Conservation (phyloP, 2,797 vertebrate species). For the Lagodon rhomboides region DNA sequence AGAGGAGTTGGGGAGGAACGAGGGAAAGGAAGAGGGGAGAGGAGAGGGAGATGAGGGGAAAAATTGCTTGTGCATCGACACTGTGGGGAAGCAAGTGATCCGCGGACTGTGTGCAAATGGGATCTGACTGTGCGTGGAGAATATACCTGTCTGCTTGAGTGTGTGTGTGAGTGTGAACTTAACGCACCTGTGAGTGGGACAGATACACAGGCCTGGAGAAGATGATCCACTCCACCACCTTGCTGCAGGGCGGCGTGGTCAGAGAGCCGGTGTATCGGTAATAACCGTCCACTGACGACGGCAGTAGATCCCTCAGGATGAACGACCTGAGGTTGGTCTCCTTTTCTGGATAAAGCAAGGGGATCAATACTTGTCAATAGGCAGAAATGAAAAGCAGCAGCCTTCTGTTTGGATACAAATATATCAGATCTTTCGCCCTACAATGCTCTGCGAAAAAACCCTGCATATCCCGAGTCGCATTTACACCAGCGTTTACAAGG, state of each 20-base stretch:
- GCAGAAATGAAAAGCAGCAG: constrained; percentile 16
- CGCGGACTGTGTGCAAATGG: constrained; percentile 63
- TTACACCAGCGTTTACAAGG: constrained; percentile 43
- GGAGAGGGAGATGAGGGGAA: constrained; percentile 53
- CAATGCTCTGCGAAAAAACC: constrained; percentile 15
- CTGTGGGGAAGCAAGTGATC: constrained; percentile 60
- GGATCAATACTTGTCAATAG: constrained; percentile 51
- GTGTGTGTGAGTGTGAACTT: constrained; percentile 34
- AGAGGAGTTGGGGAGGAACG: constrained; percentile 60
- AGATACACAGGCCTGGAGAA: constrained; percentile 95
- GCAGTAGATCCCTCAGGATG: constrained; percentile 94
- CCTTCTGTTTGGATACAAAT: not conserved
- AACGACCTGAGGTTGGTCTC: constrained; percentile 97
- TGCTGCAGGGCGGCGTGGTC: constrained; percentile 97
- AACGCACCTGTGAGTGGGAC: constrained; percentile 93
- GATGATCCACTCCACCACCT: constrained; percentile 98
- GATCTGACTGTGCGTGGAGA: constrained; percentile 62
- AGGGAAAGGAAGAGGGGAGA: constrained; percentile 36
- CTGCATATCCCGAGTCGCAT: constrained; percentile 36
- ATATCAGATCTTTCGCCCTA: constrained; percentile 13
- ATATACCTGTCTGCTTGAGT: constrained; percentile 35
- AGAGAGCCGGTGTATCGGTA: constrained; percentile 97
- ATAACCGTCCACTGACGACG: constrained; percentile 93
- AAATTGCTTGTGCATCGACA: constrained; percentile 60
- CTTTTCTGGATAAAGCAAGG: constrained; percentile 88